phyloP scores from a whole-genome alignment of 2,888 invertebrate genomes.

The Eugnorisma glareosa region DNA sequence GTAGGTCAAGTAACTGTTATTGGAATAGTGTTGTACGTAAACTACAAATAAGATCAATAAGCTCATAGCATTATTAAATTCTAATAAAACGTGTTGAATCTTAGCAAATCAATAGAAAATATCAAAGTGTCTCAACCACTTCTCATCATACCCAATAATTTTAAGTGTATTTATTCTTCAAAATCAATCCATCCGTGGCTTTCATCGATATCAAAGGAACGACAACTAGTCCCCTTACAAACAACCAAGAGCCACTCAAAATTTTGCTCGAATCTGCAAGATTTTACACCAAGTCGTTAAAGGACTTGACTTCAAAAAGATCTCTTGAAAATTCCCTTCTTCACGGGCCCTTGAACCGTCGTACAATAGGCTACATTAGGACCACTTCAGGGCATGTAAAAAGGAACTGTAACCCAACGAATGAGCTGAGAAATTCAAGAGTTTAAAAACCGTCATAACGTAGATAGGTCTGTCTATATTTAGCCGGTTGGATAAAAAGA shows the following conservation, averaged over 20 bases:
- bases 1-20: too few relatives aligned
- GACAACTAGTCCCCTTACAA: neutral
- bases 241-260: neutral
- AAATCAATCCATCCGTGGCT: neutral
- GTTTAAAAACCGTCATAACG: neutral
- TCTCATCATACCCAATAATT: neutral
- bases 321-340: slow-evolving; percentile 6
- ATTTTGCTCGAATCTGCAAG: slow-evolving; percentile 23
- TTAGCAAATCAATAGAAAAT: too few relatives aligned
- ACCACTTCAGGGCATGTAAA: neutral
- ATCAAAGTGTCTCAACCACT: slow-evolving; percentile 6
- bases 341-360: neutral
- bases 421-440: neutral
- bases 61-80: too few relatives aligned
- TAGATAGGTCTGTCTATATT: neutral
- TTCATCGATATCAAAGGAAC: neutral
- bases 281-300: slow-evolving; percentile 14
- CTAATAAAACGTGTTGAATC: too few relatives aligned
- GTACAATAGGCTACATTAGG: slow-evolving; percentile 36
- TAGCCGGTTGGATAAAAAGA: neutral
- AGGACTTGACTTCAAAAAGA: slow-evolving; percentile 32
- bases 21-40: too few relatives aligned
- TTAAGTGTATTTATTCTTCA: neutral
- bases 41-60: too few relatives aligned
- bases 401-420: neutral